Evolutionary conservation across 2,888 invertebrate species (phyloP), one percentile per base, ranked within the genome.

Genomic region (Diploptera punctata): DNA sequence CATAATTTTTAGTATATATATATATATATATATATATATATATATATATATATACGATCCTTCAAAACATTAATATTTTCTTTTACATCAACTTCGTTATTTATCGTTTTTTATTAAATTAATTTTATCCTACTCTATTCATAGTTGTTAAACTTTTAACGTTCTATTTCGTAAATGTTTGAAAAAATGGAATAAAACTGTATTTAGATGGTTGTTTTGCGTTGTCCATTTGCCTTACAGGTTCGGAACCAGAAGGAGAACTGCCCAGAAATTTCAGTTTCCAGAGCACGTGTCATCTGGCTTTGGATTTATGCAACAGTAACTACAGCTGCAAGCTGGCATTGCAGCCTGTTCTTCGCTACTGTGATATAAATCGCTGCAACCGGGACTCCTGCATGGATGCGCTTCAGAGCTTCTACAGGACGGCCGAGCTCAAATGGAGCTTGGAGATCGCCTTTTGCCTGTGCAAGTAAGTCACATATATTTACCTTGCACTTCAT

Each of bases 371-470:
- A 79, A 86, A 87, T 77, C 86, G 90, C 77, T 96, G 95, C 83
- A 92, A 93, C 81, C 87, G 94, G 76, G 93, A 93, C 80, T 92
- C 93, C 73, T 96, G 96, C 83, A 95, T 95, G 95, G 88, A 91
- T 76, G 93, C 95, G 68, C 84, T 96, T 78, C 91, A 95, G 81
- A 90, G 90, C 71, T 95, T 96, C 85, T 96, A 95, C 84, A 89
- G 93, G 82, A 91, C 91, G 79, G 90, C 91, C 21, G 90, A 90
- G 71, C 91, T 92, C 77, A 91, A 90, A 78, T 92, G 94, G 89
- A 94, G 93, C 81, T 88, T 94, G 76, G 95, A 95, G 83, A 93
- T 95, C 78, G 96, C 95, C 77, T 95, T 95, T 85, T 96, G 96
- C 82, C 87, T 95, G 74, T 96, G 96, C 94, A 95, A 92, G 95